phyloP scores from a whole-genome alignment of 2,888 invertebrate genomes.

The Erebia ligea region DNA sequence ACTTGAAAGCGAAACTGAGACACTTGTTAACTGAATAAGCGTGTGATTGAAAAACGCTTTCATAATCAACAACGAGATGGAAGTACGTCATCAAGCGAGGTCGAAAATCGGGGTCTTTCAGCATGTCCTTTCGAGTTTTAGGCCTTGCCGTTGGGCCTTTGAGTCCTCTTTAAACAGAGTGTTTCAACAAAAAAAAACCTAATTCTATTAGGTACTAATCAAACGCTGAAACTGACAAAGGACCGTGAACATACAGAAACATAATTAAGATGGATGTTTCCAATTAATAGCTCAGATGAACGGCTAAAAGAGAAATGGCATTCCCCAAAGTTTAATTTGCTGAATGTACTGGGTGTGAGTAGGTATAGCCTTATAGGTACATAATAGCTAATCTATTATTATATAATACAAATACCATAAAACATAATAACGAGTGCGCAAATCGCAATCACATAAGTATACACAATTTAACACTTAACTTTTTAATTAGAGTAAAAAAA shows the following conservation, averaged over 20 bases:
- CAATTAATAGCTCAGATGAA: conserved; percentile 33
- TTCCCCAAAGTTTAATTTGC: conserved; percentile 7
- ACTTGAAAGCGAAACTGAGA: background rate
- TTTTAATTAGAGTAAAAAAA: too few relatives aligned
- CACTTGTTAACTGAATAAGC: background rate
- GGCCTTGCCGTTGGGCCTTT: background rate
- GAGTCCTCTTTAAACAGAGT: conserved; percentile 2
- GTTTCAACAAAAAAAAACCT: background rate
- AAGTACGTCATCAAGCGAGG: conserved; percentile 5
- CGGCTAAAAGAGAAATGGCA: conserved; percentile 10
- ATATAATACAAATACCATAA: too few relatives aligned
- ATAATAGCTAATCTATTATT: too few relatives aligned
- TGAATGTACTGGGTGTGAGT: background rate
- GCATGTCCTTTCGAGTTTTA: background rate
- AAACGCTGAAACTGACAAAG: conserved; percentile 28
- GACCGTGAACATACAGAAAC: conserved; percentile 30
- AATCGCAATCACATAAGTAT: too few relatives aligned
- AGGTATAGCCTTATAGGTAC: too few relatives aligned
- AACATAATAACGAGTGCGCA: too few relatives aligned
- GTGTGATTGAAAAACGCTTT: background rate
- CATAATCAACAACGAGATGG: background rate
- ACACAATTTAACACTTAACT: too few relatives aligned
- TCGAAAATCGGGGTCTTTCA: background rate
- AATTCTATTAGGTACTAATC: conserved; percentile 12
- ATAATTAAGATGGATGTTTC: conserved; percentile 36